Percentiles rank a stretch among this genome's conserved stretches.
phyloP scores from a whole-genome alignment of 2,797 vertebrate species.

The Eospalax fontanierii region DNA sequence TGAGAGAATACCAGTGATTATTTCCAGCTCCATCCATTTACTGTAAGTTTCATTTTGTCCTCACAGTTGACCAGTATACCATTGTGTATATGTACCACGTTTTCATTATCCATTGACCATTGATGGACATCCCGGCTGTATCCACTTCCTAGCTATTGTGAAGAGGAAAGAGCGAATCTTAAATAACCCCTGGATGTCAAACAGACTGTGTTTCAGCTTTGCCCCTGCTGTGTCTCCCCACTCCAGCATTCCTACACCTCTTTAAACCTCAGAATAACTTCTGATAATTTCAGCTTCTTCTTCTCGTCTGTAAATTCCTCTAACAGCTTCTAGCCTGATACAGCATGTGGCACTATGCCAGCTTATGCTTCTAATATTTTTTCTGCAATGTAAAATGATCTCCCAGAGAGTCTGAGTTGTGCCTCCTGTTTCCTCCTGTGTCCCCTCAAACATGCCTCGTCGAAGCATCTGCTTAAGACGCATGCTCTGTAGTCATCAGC shows the following conservation, averaged over 20 bases:
- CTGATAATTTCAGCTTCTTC: background rate
- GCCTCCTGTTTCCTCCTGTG: background rate
- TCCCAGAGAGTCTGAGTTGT: background rate
- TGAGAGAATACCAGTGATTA: too few relatives aligned
- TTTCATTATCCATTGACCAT: too few relatives aligned
- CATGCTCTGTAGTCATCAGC: background rate
- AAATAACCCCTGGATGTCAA: background rate
- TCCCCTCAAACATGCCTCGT: background rate
- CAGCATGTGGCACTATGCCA: background rate
- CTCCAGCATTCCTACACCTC: background rate
- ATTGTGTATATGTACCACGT: too few relatives aligned
- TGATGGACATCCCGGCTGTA: too few relatives aligned
- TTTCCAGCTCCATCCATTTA: too few relatives aligned
- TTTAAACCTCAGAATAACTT: background rate
- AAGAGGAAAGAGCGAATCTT: background rate
- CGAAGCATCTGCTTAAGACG: background rate
- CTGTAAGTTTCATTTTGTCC: too few relatives aligned
- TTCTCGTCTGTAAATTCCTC: conserved; percentile 25
- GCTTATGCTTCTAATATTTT: conserved; percentile 28
- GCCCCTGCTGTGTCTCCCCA: too few relatives aligned
- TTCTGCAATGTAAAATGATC: background rate
- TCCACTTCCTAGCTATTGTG: too few relatives aligned
- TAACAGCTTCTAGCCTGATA: background rate
- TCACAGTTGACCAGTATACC: too few relatives aligned
- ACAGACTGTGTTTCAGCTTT: too few relatives aligned